These are phyloP conservation scores for Peromyscus aztecus DNA, from an alignment of 2,797 vertebrate genomes.

Conservation along the genomic window DNA sequence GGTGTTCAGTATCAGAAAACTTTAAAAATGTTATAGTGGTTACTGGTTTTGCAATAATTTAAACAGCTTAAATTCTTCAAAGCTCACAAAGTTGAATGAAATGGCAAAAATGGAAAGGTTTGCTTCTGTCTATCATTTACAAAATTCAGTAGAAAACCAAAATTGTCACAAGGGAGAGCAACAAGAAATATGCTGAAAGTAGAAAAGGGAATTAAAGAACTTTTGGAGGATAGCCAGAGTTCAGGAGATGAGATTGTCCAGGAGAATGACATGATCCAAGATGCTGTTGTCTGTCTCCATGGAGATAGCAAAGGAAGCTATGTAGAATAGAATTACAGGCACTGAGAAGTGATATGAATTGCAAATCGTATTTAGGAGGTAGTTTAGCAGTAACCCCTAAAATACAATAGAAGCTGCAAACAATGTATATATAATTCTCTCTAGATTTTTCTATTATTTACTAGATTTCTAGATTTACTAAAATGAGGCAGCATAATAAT, in stretches of 20 bases:
- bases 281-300: conserved; percentile 8
- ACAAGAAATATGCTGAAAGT: not conserved
- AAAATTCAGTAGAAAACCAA: conserved; percentile 18
- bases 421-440: not conserved
- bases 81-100: conserved; percentile 28
- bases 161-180: not conserved
- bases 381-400: not conserved
- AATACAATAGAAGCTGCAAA: conserved; percentile 3
- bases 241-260: conserved; percentile 22
- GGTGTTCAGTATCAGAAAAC: conserved; percentile 9
- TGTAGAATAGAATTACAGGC: conserved; percentile 49
- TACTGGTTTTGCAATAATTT: conserved; percentile 31
- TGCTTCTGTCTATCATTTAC: not conserved
- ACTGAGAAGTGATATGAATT: not conserved
- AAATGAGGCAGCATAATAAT: not conserved
- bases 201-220: not conserved
- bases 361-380: conserved; percentile 37
- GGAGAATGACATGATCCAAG: conserved; percentile 31
- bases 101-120: conserved; percentile 20
- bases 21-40: not conserved
- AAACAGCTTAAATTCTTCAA: conserved; percentile 13
- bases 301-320: not conserved
- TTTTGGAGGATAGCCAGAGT: conserved; percentile 10
- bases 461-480: not conserved
- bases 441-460: conserved; percentile 31